Conservation (phyloP, 2,888 invertebrate genomes). For the Tenodera sinensis region DNA sequence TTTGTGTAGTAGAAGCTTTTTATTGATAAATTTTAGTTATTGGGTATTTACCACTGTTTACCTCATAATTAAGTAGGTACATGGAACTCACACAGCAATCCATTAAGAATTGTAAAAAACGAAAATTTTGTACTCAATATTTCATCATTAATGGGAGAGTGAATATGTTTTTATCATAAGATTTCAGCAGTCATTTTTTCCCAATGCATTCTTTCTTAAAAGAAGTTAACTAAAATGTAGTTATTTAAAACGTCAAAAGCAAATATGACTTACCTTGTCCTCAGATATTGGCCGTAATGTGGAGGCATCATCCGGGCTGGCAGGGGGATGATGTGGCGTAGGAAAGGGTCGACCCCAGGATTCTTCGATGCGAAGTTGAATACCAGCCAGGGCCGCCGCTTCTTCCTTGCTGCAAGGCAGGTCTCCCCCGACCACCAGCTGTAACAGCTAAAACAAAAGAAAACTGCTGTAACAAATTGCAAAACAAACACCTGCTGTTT, state of each 20-base stretch:
- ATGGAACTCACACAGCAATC: too few relatives aligned
- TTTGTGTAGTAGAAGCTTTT: too few relatives aligned
- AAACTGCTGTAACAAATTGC: background rate
- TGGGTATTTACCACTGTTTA: too few relatives aligned
- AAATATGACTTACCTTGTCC: constrained; percentile 37
- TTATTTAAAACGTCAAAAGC: background rate
- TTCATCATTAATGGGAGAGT: too few relatives aligned
- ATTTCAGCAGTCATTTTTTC: too few relatives aligned
- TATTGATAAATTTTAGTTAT: too few relatives aligned
- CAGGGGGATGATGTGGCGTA: constrained; percentile 27
- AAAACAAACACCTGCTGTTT: background rate
- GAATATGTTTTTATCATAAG: too few relatives aligned
- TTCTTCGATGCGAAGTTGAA: constrained; percentile 59
- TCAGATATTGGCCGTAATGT: constrained; percentile 41
- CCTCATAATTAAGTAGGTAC: too few relatives aligned
- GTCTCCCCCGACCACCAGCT: constrained; percentile 55
- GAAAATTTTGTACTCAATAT: too few relatives aligned
- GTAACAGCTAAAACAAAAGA: constrained; percentile 50
- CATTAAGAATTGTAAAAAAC: too few relatives aligned
- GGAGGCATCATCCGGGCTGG: constrained; percentile 37
- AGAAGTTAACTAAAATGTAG: too few relatives aligned
- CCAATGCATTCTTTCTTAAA: too few relatives aligned
- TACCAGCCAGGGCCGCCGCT: constrained; percentile 58
- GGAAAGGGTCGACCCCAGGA: constrained; percentile 45
- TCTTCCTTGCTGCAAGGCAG: constrained; percentile 60